Conservation (phyloP, 2,113 vertebrate genomes). For the Rhinogobius similis region DNA sequence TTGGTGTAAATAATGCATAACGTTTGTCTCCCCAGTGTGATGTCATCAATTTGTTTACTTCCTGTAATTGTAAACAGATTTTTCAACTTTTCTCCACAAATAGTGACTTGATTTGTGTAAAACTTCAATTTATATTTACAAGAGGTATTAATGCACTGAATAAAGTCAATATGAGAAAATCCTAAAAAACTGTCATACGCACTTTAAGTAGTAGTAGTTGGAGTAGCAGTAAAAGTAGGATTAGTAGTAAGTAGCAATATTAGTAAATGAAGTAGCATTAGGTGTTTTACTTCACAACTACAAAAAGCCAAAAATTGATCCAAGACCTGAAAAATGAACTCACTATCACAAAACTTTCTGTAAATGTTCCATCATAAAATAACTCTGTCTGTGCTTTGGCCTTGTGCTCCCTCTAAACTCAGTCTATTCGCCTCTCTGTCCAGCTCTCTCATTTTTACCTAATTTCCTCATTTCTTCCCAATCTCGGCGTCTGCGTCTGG, state of each 20-base stretch:
- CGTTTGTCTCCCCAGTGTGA: no score
- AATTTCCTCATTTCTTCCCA: constrained; percentile 60
- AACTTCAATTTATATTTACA: no score
- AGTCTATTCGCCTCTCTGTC: constrained; percentile 28
- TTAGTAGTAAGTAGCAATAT: not conserved
- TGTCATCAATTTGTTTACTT: no score
- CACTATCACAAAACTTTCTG: not conserved
- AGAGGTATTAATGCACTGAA: no score
- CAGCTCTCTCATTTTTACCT: constrained; percentile 32
- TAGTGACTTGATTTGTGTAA: no score
- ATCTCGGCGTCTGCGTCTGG: constrained; percentile 54
- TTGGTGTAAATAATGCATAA: no score
- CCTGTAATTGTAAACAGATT: no score
- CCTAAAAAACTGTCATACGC: no score
- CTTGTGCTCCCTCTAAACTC: constrained; percentile 7
- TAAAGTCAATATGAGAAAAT: no score
- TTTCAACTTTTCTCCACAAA: no score
- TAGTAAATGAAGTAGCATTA: not conserved
- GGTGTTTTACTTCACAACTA: not conserved
- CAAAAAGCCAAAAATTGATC: not conserved
- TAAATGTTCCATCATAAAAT: not conserved
- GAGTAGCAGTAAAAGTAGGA: no score
- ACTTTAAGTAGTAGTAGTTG: no score
- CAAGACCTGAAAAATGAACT: not conserved
- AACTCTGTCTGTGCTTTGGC: not conserved